Percentiles rank a stretch among this genome's conserved stretches.
Evolutionary conservation across 2,888 invertebrate genomes (phyloP).

Genomic region (Phengaris alcon): DNA sequence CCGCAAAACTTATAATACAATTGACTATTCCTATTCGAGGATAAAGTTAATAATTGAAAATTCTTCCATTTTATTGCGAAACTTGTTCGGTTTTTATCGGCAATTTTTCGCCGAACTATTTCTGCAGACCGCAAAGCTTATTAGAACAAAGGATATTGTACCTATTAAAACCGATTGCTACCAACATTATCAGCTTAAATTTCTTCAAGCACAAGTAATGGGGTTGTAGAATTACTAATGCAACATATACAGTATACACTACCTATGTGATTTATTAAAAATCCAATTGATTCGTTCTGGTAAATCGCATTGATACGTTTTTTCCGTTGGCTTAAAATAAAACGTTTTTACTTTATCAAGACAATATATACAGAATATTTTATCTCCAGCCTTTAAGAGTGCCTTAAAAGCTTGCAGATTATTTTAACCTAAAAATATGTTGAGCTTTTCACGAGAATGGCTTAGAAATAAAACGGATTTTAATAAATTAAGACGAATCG

Average conservation of each 20-base stretch:
- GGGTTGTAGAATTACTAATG: not conserved
- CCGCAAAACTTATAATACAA: constrained; percentile 32
- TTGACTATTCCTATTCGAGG: constrained; percentile 37
- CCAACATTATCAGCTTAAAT: not conserved
- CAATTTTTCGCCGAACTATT: constrained; percentile 32
- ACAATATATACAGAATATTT: constrained; percentile 16
- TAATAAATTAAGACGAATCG: not conserved
- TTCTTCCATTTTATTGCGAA: constrained; percentile 59
- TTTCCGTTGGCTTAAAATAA: not conserved
- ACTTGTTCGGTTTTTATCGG: constrained; percentile 48
- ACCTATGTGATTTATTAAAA: too few relatives aligned
- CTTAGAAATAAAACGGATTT: constrained; percentile 9
- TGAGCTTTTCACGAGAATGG: not conserved
- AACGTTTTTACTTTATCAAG: constrained; percentile 14
- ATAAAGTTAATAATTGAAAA: constrained; percentile 63
- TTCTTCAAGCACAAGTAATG: too few relatives aligned
- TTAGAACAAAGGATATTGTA: not conserved
- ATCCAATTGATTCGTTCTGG: not conserved
- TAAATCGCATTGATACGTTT: not conserved
- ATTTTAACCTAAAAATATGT: constrained; percentile 12
- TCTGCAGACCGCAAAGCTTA: constrained; percentile 5
- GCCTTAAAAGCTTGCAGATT: constrained; percentile 12
- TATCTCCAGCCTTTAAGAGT: not conserved
- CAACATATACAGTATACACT: too few relatives aligned
- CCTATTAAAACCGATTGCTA: not conserved